Evolutionary conservation across 2,888 invertebrate species (phyloP).

Genomic region (Acronicta aceris): DNA sequence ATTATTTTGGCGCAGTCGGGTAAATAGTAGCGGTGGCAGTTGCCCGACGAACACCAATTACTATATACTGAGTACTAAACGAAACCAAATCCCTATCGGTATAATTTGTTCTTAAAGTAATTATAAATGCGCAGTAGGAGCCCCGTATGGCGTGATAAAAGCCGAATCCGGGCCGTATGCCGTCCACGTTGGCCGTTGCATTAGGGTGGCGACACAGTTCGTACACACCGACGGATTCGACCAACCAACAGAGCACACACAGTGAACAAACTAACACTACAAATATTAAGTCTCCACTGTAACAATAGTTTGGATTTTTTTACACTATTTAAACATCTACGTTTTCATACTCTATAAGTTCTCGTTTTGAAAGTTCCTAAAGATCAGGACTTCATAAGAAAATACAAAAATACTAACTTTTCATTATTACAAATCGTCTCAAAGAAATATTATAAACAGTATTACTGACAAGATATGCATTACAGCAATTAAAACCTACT

Average conservation of each 20-base stretch:
- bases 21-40: too few relatives aligned
- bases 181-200: slow-evolving; percentile 77
- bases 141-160: slow-evolving; percentile 68
- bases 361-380: too few relatives aligned
- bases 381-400: too few relatives aligned
- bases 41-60: slow-evolving; percentile 10
- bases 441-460: too few relatives aligned
- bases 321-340: not conserved
- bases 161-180: slow-evolving; percentile 70
- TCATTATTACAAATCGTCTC: too few relatives aligned
- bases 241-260: slow-evolving; percentile 46
- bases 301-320: not conserved
- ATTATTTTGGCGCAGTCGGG: too few relatives aligned
- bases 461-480: too few relatives aligned
- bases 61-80: slow-evolving; percentile 22
- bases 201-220: slow-evolving; percentile 65
- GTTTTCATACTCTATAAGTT: too few relatives aligned
- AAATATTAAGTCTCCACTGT: slow-evolving; percentile 17
- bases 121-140: slow-evolving; percentile 74
- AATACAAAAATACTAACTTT: too few relatives aligned
- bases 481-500: too few relatives aligned
- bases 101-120: slow-evolving; percentile 70
- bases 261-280: slow-evolving; percentile 20
- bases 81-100: slow-evolving; percentile 62
- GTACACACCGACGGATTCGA: slow-evolving; percentile 50